Evolutionary conservation across 2,113 vertebrate genomes (phyloP), one percentile per base, ranked within the genome.

Genomic region (Rhizomys pruinosus): DNA sequence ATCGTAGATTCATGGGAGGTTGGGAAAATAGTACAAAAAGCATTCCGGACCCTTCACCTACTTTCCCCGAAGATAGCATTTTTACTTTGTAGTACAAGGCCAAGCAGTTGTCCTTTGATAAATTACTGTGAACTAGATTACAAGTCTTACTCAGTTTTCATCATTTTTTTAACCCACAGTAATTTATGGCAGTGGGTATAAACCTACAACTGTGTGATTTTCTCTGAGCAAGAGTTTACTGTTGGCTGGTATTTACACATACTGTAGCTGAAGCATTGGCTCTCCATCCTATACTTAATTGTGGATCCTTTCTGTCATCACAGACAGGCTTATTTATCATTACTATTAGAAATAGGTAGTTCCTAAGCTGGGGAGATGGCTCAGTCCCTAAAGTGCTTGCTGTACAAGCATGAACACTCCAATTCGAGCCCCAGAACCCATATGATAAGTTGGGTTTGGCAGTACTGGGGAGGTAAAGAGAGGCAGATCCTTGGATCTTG

Each of bases 31-130:
- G 15, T 82, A 78, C 72, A 87, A 34, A 64, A 42, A 76, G 13
- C 59, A 73, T 88, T 6, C 4, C 61, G 20, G 64, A 52, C 23
- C 22, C 37, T 74, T 86, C 11, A 66, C 5, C 7, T 29, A 82
- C 42, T 86, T 92, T 59, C n/a, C 37, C 16, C 59, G 71, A 10
- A 69, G 81, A 42, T 91, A 63, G 52, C 42, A 92, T 92, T 91
- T 94, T 93, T 91, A 42, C 64, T 84, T 78, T 92, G 1, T 61
- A 78, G 23, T 74, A 39, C 39, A 94, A 94, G 81, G 85, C 57
- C 69, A 92, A 81, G 79, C 95, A 93, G 61, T 59, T 73, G n/a
- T 82, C 44, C 55, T 89, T n/a, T 90, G 39, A 17, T 73, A 66
- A 5, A 55, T 86, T 80, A 80, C 34, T 87, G 29, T 89, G 89